Evolutionary conservation across 2,888 invertebrate species (phyloP), one percentile per base, ranked within the genome.

Genomic region (Byasa hedistus): DNA sequence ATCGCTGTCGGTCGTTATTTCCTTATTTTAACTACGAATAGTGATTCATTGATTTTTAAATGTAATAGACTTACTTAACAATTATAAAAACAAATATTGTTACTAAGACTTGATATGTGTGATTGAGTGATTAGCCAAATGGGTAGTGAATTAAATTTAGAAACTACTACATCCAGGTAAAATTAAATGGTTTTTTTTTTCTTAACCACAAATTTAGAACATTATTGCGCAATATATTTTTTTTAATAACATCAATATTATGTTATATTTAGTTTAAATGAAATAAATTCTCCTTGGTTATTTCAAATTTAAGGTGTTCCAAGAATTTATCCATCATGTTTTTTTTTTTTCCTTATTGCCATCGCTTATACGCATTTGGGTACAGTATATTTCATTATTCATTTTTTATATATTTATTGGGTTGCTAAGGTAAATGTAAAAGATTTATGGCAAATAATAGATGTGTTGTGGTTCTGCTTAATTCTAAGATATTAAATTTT

Each of bases 71-170:
- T 36, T 27, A n/a, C 21, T 57, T 61, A 66, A 64, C 69, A 69
- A 54, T 15, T 17, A 22, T 52, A 52, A 27, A 24, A 15, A 39
- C 62, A 59, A 92, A 69, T 92, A 93, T 68, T 93, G 93, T 52
- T 82, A 73, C 73, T 70, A 67, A 76, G 79, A 79, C 61, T 79
- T 67, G 67, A 60, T 56, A 57, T 67, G 59, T 57, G 51, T 59
- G 51, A 48, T 56, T 60, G 56, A 64, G 64, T 39, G 57, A n/a
- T 56, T 61, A 57, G 73, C 76, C 87, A 87, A 87, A 91, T 91
- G 91, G 90, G 82, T 83, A 89, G 84, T 84, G 87, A 90, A 86
- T 75, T 88, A 74, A 84, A 85, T 72, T 71, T 85, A 69, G 76
- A 82, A 67, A 77, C 82, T 64, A 74, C 84, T 72, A 81, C 83